Evolutionary conservation across 2,888 invertebrate genomes (phyloP).

Genomic region (Eulithis testata): DNA sequence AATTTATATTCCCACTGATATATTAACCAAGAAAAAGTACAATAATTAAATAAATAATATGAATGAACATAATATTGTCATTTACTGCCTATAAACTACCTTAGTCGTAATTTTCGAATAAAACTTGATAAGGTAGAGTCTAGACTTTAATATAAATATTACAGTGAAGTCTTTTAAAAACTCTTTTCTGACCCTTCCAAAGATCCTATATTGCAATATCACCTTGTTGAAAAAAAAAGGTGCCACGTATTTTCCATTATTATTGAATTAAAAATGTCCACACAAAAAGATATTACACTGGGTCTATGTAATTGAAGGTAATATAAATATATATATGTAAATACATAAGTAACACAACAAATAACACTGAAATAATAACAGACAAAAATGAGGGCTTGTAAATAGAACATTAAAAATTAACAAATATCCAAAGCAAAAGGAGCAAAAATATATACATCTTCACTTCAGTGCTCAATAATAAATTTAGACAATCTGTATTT

Average conservation of each 20-base stretch:
- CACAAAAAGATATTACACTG: background rate
- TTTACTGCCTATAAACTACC: constrained; percentile 19
- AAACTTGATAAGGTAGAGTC: constrained; percentile 31
- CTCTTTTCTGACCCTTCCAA: background rate
- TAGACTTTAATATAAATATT: constrained; percentile 1
- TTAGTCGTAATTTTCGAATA: constrained; percentile 28
- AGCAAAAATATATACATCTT: constrained; percentile 14
- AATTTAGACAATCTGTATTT: constrained; percentile 1
- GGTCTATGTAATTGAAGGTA: background rate
- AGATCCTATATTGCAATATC: background rate
- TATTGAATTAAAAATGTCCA: background rate
- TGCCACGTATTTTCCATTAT: too few species aligned
- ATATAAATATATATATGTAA: constrained; percentile 4
- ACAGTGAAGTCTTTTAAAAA: background rate
- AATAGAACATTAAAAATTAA: constrained; percentile 13
- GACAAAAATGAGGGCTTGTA: background rate
- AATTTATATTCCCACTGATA: constrained; percentile 28
- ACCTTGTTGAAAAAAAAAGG: background rate
- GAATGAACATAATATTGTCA: constrained; percentile 8
- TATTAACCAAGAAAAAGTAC: background rate
- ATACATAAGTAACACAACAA: background rate
- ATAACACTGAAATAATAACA: constrained; percentile 2
- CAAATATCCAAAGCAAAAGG: constrained; percentile 1
- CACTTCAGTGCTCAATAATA: constrained; percentile 5
- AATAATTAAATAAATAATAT: background rate